Evolutionary conservation across 2,888 invertebrate species (phyloP).

Genomic region (Drosophila kuntzei): DNA sequence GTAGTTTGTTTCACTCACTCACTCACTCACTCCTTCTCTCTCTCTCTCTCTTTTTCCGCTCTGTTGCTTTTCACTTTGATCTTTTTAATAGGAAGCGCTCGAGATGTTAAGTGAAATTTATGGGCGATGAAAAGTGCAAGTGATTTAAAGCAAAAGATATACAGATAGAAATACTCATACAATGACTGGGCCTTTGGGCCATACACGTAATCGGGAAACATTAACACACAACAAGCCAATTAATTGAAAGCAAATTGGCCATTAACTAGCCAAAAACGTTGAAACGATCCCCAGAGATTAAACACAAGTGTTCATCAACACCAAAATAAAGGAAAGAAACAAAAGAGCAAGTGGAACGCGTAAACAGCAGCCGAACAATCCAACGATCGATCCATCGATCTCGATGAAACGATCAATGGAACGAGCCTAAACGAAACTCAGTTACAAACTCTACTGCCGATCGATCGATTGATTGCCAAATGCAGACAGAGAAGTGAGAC

Average conservation of each 20-base stretch:
- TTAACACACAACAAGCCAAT: constrained; percentile 76
- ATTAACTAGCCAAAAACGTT: constrained; percentile 68
- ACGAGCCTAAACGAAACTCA: constrained; percentile 36
- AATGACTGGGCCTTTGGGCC: constrained; percentile 32
- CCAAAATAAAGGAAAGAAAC: constrained; percentile 31
- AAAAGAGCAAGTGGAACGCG: constrained; percentile 39
- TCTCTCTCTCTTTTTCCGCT: constrained; percentile 9
- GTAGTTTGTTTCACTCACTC: constrained; percentile 4
- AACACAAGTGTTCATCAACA: constrained; percentile 58
- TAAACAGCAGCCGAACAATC: constrained; percentile 39
- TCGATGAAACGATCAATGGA: constrained; percentile 44
- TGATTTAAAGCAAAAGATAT: constrained; percentile 47
- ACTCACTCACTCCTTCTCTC: background rate
- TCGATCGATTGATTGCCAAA: constrained; percentile 19
- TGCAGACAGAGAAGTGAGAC: constrained; percentile 15
- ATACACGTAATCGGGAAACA: constrained; percentile 53
- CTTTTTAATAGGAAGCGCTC: constrained; percentile 52
- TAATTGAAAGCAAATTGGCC: constrained; percentile 79
- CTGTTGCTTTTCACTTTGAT: constrained; percentile 60
- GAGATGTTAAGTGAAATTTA: constrained; percentile 61
- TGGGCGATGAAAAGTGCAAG: constrained; percentile 70
- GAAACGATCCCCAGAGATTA: constrained; percentile 47
- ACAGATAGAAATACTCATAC: constrained; percentile 6
- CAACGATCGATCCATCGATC: constrained; percentile 29
- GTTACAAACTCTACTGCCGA: constrained; percentile 33